These are phyloP conservation scores for Cryptophagus acutangulus DNA, from an alignment of 2,888 invertebrate genomes.

Conservation along the genomic window DNA sequence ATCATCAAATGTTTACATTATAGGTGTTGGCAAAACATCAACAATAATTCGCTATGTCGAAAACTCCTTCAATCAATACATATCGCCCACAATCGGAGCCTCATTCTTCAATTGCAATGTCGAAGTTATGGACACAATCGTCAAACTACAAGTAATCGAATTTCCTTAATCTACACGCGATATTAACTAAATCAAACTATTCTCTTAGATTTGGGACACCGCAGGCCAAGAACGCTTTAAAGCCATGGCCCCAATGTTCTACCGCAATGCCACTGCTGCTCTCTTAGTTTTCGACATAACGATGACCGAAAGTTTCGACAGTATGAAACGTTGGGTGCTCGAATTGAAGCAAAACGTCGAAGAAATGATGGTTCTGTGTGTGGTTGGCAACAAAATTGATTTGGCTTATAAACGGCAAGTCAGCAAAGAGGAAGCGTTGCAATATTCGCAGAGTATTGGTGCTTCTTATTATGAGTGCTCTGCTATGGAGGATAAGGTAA, in stretches of 20 bases:
- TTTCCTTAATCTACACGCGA: background rate
- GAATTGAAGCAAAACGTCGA: conserved; percentile 74
- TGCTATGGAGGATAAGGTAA: conserved; percentile 58
- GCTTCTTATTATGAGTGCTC: conserved; percentile 82
- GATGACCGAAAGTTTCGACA: conserved; percentile 65
- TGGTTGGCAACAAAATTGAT: conserved; percentile 86
- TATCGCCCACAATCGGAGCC: conserved; percentile 83
- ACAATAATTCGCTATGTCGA: conserved; percentile 77
- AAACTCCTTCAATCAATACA: conserved; percentile 68
- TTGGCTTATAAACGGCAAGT: conserved; percentile 57
- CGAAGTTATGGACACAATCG: conserved; percentile 62
- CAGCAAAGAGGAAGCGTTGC: conserved; percentile 61
- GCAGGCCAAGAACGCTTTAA: conserved; percentile 84
- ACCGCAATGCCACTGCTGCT: conserved; percentile 86
- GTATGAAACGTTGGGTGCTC: conserved; percentile 82
- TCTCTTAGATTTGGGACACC: conserved; percentile 76
- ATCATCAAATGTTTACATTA: too few species aligned
- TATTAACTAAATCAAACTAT: background rate
- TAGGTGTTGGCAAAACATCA: conserved; percentile 89
- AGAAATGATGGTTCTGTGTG: conserved; percentile 69
- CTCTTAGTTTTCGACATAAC: conserved; percentile 84
- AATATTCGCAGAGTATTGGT: conserved; percentile 76
- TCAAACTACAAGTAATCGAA: conserved; percentile 69
- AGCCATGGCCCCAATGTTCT: conserved; percentile 94
- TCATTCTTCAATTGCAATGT: conserved; percentile 86